These are phyloP conservation scores for Chionomys nivalis DNA, from an alignment of 2,113 vertebrate genomes.

Conservation along the genomic window DNA sequence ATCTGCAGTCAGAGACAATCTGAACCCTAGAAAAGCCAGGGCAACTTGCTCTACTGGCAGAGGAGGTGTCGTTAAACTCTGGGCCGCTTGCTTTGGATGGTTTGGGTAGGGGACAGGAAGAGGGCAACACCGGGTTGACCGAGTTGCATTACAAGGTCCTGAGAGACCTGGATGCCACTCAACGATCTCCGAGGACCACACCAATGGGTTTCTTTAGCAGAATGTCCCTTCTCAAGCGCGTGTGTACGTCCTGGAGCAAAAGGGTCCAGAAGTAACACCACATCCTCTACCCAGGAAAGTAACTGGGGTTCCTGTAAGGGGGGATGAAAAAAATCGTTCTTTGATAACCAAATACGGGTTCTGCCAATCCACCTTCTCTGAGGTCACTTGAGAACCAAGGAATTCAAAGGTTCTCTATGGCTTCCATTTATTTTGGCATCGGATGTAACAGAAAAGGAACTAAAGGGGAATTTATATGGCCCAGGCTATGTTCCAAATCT, in stretches of 20 bases:
- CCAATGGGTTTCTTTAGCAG: background rate
- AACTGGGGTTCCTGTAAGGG: background rate
- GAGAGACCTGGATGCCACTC: background rate
- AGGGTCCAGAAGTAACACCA: background rate
- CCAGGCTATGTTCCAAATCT: constrained; percentile 80
- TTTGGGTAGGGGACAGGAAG: background rate
- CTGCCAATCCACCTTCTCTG: constrained; percentile 64
- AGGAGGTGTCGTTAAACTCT: background rate
- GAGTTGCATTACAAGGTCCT: background rate
- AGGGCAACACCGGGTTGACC: background rate
- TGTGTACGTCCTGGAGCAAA: rapidly evolving
- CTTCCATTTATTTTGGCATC: constrained; percentile 76
- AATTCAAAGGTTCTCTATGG: constrained; percentile 70
- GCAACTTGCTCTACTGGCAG: background rate
- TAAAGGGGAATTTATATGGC: constrained; percentile 56
- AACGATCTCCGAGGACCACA: background rate
- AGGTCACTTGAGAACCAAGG: constrained; percentile 69
- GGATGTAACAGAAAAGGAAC: constrained; percentile 69
- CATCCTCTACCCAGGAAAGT: background rate
- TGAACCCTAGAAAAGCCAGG: background rate
- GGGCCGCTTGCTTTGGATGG: background rate
- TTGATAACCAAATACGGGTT: constrained; percentile 47
- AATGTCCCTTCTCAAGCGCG: background rate
- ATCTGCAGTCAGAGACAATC: background rate
- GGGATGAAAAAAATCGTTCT: background rate